Percentiles rank a stretch among this genome's conserved stretches.
Evolutionary conservation across 1,140 invertebrate genomes (phyloP).

Genomic region (Pseudomyrmex cubaensis): DNA sequence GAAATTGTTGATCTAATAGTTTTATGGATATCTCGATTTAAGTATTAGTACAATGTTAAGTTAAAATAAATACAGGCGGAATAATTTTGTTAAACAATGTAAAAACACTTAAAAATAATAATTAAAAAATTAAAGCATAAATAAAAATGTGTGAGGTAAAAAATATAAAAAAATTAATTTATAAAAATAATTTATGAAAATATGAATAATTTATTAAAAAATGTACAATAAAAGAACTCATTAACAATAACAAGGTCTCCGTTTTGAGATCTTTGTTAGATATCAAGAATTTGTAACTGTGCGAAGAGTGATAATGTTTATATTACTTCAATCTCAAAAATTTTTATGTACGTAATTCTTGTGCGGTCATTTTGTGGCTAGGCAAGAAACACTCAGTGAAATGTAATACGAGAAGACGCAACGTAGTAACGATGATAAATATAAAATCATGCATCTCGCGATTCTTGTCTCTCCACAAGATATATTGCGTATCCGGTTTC

Average conservation of each 20-base stretch:
- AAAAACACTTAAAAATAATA: no score
- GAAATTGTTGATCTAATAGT: constrained; percentile 69
- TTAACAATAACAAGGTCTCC: no score
- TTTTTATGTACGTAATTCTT: constrained; percentile 11
- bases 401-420: constrained; percentile 12
- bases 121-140: no score
- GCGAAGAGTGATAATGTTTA: background rate
- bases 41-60: background rate
- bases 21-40: constrained; percentile 62
- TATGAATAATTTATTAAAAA: no score
- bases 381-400: background rate
- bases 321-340: background rate
- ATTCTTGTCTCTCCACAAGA: constrained; percentile 16
- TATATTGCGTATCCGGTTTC: constrained; percentile 23
- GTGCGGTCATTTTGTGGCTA: background rate
- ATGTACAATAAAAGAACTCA: no score
- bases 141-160: no score
- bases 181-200: no score
- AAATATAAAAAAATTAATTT: no score
- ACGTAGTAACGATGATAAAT: background rate
- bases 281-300: background rate
- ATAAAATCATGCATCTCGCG: constrained; percentile 6
- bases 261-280: background rate
- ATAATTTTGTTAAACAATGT: no score
- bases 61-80: background rate